Evolutionary conservation across 2,113 vertebrate species (phyloP), one percentile per base, ranked within the genome.

Genomic region (Catagonus wagneri): DNA sequence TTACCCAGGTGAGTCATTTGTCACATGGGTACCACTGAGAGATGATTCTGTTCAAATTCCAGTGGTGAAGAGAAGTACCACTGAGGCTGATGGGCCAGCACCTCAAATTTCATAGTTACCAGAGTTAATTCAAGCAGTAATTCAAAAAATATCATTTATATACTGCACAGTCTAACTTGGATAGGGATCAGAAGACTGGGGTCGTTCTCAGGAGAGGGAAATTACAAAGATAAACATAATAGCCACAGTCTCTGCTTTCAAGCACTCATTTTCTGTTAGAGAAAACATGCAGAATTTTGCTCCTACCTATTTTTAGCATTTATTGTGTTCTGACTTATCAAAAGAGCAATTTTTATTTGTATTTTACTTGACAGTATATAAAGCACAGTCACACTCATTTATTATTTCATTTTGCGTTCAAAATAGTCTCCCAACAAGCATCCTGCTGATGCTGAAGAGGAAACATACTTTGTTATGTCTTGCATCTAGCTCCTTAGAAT

Each of bases 321-420:
- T 89, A 63, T 89, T 95, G 84, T 84, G 17, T 91, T 92, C 63
- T 74, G 36, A 32, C 56, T 80, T 91, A 85, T 61, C 89, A 96
- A 78, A 94, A 88, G 93, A 85, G 27, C 39, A 88, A 83, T 83
- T 91, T 94, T 96, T 90, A 81, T 94, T 50, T 93, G 11, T 54
- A 22, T 74, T 85, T 61, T 54, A 69, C 65, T 58, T 85, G 74
- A 84, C 56, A 50, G 52, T 89, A 78, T 96, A 58, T 29, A 54
- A 93, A 95, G 79, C 22, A 94, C 27, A 72, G 60, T 92, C 69
- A 92, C 22, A 74, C 13, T 89, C 36, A 75, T 60, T 96, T 63
- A 79, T 74, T 89, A 80, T 66, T 96, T 89, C 39, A 92, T 83
- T 95, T 95, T 95, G 52, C 71, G 88, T 96, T 97, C 36, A 90